Conservation (phyloP, 92 coral and sea anemone genomes). For the Blastomussa wellsi region DNA sequence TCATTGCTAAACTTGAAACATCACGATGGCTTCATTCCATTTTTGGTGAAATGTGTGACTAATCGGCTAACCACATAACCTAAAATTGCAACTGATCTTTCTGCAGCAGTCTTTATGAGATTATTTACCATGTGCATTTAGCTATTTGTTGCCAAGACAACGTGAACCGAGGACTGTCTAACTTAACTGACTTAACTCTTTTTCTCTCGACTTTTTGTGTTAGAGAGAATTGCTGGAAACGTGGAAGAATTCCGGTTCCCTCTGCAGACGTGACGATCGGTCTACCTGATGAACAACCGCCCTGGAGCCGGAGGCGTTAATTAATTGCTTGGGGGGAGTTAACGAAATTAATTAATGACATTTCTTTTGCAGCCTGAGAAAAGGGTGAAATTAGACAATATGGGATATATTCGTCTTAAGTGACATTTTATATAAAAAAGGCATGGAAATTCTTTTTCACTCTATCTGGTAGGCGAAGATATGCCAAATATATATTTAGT, state of each 20-base stretch:
- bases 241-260: not conserved
- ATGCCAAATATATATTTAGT: not conserved
- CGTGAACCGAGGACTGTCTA: too few relatives aligned
- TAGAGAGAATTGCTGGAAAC: not conserved
- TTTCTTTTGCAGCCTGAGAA: not conserved
- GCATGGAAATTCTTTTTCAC: not conserved
- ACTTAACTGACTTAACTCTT: not conserved
- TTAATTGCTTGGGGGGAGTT: not conserved
- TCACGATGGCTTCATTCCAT: too few relatives aligned
- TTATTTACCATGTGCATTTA: not conserved
- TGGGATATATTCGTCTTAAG: not conserved
- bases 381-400: not conserved
- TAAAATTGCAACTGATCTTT: not conserved
- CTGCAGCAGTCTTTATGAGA: not conserved
- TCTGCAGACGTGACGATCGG: not conserved
- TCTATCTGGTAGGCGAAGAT: not conserved
- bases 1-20: too few relatives aligned
- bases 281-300: not conserved
- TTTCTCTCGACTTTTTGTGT: not conserved
- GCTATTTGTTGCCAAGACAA: too few relatives aligned
- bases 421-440: not conserved
- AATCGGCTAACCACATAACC: too few relatives aligned
- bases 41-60: too few relatives aligned
- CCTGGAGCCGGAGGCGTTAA: not conserved
- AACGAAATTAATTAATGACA: not conserved